Evolutionary conservation across 35 echinoderm and acorn worm genomes (phyloP).

Genomic region (Eucidaris tribuloides): DNA sequence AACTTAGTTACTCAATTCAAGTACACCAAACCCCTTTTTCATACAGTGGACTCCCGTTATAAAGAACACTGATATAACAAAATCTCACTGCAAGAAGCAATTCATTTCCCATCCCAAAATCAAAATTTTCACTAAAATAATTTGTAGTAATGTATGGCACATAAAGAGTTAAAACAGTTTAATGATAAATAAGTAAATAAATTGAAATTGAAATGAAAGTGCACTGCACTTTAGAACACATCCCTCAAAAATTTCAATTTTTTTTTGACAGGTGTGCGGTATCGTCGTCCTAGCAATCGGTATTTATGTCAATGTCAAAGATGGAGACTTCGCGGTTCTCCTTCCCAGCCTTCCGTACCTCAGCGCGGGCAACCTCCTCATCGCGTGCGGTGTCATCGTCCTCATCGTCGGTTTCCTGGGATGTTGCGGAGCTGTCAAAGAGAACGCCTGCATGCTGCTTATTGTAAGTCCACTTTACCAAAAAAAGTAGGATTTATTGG

Average conservation of each 20-base stretch:
- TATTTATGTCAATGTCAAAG: constrained; percentile 51
- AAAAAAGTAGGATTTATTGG: not conserved
- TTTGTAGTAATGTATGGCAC: not conserved
- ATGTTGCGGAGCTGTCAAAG: constrained; percentile 77
- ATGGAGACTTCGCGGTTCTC: constrained; percentile 52
- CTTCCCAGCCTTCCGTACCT: constrained; percentile 68
- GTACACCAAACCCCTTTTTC: too few relatives aligned
- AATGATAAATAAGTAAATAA: too few relatives aligned
- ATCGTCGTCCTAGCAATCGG: constrained; percentile 54
- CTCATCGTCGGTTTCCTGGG: constrained; percentile 72
- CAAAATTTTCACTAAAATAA: not conserved
- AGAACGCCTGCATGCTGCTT: constrained; percentile 65
- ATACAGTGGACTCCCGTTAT: too few relatives aligned
- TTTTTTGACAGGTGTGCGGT: constrained; percentile 56
- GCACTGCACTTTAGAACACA: too few relatives aligned
- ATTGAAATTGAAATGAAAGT: too few relatives aligned
- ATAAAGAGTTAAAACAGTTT: too few relatives aligned
- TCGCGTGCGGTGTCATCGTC: constrained; percentile 67
- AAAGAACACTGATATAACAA: too few relatives aligned
- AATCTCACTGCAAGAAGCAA: too few relatives aligned
- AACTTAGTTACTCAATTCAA: too few relatives aligned
- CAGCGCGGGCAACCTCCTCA: constrained; percentile 72
- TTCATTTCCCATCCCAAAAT: not conserved
- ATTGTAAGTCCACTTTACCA: constrained; percentile 31
- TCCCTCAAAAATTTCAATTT: not conserved